Percentiles rank a stretch among this genome's conserved stretches.
Evolutionary conservation across 2,888 invertebrate species (phyloP).

Genomic region (Boloria selene): DNA sequence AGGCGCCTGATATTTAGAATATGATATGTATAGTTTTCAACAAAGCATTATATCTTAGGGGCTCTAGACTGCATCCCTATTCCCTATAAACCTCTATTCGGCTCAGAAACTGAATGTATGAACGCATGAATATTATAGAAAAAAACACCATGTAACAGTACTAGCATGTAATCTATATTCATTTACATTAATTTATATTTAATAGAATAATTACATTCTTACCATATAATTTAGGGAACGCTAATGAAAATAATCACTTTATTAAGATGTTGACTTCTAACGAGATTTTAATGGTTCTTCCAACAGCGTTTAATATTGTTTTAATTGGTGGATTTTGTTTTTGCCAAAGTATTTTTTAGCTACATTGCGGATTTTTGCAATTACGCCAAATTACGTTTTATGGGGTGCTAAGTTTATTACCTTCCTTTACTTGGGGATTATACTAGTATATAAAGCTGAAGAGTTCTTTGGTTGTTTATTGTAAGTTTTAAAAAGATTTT

Average conservation of each 20-base stretch:
- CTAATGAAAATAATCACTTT: constrained; percentile 37
- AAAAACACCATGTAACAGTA: no score
- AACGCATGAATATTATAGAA: no score
- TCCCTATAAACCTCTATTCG: no score
- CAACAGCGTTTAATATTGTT: constrained; percentile 40
- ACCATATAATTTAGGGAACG: constrained; percentile 10
- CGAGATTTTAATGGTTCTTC: constrained; percentile 45
- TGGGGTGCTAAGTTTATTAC: background rate
- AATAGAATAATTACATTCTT: constrained; percentile 20
- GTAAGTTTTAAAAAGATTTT: no score
- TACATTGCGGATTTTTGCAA: constrained; percentile 10
- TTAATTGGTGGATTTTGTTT: constrained; percentile 32
- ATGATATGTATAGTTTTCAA: no score
- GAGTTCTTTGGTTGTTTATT: no score
- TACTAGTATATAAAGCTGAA: no score
- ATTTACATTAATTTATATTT: constrained; percentile 21
- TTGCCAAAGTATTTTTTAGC: constrained; percentile 4
- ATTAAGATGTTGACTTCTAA: constrained; percentile 46
- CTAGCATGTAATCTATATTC: background rate
- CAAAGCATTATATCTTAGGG: no score
- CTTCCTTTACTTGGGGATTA: no score
- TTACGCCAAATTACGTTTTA: constrained; percentile 5
- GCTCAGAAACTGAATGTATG: no score
- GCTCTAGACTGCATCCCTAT: no score
- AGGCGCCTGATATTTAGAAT: no score